Evolutionary conservation across 2,888 invertebrate species (phyloP).

Genomic region (Campoletis raptor): DNA sequence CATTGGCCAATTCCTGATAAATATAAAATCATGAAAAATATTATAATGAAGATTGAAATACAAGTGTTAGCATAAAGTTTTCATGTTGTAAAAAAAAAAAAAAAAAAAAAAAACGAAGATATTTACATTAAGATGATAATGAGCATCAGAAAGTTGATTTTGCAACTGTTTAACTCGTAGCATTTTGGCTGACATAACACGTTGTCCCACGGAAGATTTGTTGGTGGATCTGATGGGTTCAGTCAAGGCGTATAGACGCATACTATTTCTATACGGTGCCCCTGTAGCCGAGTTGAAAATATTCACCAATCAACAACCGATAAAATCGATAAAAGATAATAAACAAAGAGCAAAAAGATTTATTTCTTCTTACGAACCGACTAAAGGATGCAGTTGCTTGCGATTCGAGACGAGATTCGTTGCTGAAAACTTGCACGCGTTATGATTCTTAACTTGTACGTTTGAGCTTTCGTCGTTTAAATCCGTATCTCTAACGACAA

Average conservation of each 20-base stretch:
- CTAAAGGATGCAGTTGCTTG: constrained; percentile 78
- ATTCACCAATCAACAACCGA: constrained; percentile 4
- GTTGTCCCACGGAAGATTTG: constrained; percentile 84
- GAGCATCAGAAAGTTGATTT: constrained; percentile 92
- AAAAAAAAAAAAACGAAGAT: too few relatives aligned
- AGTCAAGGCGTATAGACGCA: constrained; percentile 83
- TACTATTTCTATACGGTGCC: constrained; percentile 84
- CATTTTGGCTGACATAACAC: constrained; percentile 92
- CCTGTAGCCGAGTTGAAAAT: constrained; percentile 51
- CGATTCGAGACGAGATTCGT: constrained; percentile 75
- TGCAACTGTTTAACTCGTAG: constrained; percentile 91
- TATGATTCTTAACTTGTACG: constrained; percentile 73
- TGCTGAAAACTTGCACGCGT: constrained; percentile 72
- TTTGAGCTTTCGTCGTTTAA: constrained; percentile 72
- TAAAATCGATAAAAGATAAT: constrained; percentile 23
- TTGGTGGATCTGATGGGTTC: constrained; percentile 72
- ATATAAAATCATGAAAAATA: neutral
- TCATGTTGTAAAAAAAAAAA: neutral
- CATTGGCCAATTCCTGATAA: constrained; percentile 88
- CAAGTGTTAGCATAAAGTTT: neutral
- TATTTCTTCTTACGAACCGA: constrained; percentile 75
- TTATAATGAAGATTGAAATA: neutral
- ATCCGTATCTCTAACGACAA: constrained; percentile 74
- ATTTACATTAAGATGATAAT: constrained; percentile 90
- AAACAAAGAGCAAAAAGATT: neutral